Evolutionary conservation across 2,888 invertebrate genomes (phyloP), one percentile per base, ranked within the genome.

Genomic region (Pseudoips prasinana): DNA sequence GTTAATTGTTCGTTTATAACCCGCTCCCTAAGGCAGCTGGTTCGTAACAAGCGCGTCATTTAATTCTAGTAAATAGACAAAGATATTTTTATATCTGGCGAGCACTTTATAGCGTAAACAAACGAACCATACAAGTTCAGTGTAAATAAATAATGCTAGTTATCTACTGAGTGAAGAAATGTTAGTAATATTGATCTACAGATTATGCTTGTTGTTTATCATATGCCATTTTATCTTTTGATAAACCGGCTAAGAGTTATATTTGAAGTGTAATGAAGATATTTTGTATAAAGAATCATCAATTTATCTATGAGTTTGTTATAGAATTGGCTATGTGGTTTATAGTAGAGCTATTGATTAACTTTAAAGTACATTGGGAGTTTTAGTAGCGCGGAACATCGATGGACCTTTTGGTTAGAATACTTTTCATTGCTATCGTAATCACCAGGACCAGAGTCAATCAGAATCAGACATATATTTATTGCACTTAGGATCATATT

Each of bases 11-110:
- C 77, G 72, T 81, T 83, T 81, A 84, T 81, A 86, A 73, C 82
- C 74, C 74, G 75, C 80, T 81, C 69, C 73, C 78, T 72, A 71
- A 71, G 78, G 86, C 86, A 85, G 86, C 84, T 86, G 87, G 72
- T 75, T 80, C 74, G 65, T 83, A 83, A 78, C 83, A 83, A 74
- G 70, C 75, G 65, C 71, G 70, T 80, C 75, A 76, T 85, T 85
- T 84, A 82, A 84, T 79, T 82, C 82, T 83, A 72, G 76, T 86
- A 83, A 84, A 86, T 84, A 87, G 81, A 83, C 79, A 80, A 77
- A 83, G 82, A 85, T 87, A 87, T 88, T 85, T 87, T 83, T 86
- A 85, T 85, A 83, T 82, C 79, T 76, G 71, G 67, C 73, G 68
- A 71, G 76, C 70, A 79, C 74, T 85, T 79, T 64, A 58, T 55